Evolutionary conservation across 2,113 vertebrate species (phyloP).

Genomic region (Gulo gulo): DNA sequence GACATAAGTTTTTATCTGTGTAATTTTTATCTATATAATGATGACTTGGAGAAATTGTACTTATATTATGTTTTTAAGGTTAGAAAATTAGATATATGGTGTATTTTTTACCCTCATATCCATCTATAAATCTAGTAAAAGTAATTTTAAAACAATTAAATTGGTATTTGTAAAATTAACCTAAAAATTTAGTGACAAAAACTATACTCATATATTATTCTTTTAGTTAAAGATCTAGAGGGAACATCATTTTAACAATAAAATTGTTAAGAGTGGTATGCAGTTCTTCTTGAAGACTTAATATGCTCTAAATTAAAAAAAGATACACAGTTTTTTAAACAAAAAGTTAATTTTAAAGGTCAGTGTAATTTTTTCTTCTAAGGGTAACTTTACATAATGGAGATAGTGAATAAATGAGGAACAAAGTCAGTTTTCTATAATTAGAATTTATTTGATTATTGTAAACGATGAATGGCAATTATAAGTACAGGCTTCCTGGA

Average conservation of each 20-base stretch:
- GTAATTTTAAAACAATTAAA: background rate
- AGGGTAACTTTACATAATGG: background rate
- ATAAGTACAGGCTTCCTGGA: background rate
- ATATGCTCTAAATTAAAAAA: background rate
- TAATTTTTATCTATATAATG: background rate
- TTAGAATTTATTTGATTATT: background rate
- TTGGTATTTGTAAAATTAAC: background rate
- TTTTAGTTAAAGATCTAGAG: background rate
- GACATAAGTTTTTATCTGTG: background rate
- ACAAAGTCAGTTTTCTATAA: background rate
- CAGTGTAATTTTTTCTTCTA: background rate
- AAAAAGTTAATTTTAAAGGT: background rate
- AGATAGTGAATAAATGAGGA: background rate
- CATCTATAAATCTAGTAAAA: background rate
- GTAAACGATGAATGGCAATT: background rate
- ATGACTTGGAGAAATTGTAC: background rate
- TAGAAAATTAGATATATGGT: background rate
- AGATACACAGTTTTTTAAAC: background rate
- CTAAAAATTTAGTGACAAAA: background rate
- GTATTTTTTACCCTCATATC: background rate
- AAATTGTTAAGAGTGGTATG: background rate
- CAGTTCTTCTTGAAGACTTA: background rate
- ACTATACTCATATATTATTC: background rate
- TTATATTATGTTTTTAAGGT: background rate
- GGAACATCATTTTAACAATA: background rate